Base-by-base conservation (phyloP, 2,888 invertebrate species). In the Pteria penguin region DNA sequence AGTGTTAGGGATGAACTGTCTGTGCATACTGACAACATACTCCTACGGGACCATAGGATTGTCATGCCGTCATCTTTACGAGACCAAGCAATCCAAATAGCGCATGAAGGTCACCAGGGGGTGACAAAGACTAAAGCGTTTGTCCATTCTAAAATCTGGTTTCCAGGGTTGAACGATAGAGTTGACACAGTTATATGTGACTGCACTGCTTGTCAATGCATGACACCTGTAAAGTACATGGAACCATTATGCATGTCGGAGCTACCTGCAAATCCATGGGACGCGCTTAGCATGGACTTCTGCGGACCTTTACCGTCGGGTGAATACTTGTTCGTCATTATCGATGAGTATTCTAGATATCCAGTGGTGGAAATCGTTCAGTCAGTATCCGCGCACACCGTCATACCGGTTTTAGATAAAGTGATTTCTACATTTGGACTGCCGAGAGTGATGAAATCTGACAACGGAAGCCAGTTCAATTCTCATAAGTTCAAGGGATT, bases 71-170 rank as follows among this genome's bases (percentile, higher is more conserved):
- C 18, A 24, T 54, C 27, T 8, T 27, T 84, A 14, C 72, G 75
- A 45, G 58, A 71, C 2, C 36, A 58, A 62, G 82, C 77, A 26
- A 58, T 85, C 8, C 33, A 70, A 8, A n/a, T 83, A n/a, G 83
- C 79, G 18, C 86, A 86, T 58, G 79, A 81, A 65, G 79, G 86
- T 8, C 85, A 87, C 58, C 82, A 82, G 67, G 85, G 84, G 4
- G 63, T 84, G 2, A 67, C 63, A 8, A 31, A 68, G 27, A 83
- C 82, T 11, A 87, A 85, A 71, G 57, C 73, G 2, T 76, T 78
- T 5, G 33, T 82, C 2, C 76, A 76, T 24, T 74, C 72, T n/a
- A 82, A 81, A 27, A 74, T 84, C 0, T 84, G 73, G 65, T 77
- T 77, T 33, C 70, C 77, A 4, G 72, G 72, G 1, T 55, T 75